These are phyloP conservation scores for Spatulosminthurus flaviceps DNA, from an alignment of 2,888 invertebrate genomes.

Conservation along the genomic window DNA sequence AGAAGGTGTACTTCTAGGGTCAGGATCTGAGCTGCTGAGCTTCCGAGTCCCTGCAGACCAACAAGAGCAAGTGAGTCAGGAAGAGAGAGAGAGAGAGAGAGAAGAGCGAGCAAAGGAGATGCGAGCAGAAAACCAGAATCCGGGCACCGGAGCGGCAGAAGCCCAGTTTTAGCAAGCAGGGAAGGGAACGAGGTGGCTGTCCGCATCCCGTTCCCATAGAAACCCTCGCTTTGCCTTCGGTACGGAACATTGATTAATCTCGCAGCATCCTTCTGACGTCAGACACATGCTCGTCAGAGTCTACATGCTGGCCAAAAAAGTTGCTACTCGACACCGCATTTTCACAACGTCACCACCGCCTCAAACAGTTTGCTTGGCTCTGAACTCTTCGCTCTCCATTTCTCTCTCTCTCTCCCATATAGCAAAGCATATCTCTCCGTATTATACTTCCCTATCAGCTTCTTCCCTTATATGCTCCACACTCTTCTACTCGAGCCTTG, in stretches of 20 bases:
- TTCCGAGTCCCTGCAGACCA: not conserved
- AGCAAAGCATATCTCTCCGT: too few relatives aligned
- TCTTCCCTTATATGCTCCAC: too few relatives aligned
- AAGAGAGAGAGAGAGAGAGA: slow-evolving; percentile 5
- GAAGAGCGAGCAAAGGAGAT: not conserved
- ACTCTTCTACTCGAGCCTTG: too few relatives aligned
- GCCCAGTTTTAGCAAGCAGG: slow-evolving; percentile 2
- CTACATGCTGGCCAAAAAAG: slow-evolving; percentile 23
- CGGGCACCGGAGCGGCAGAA: not conserved
- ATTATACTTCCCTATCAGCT: too few relatives aligned
- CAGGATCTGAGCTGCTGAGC: not conserved
- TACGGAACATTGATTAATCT: slow-evolving; percentile 60
- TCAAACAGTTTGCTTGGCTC: slow-evolving; percentile 18
- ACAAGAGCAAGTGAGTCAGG: slow-evolving; percentile 22
- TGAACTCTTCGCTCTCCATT: slow-evolving; percentile 22
- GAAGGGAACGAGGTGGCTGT: slow-evolving; percentile 30
- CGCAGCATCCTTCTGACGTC: slow-evolving; percentile 58
- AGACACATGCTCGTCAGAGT: slow-evolving; percentile 57
- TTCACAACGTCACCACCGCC: slow-evolving; percentile 38
- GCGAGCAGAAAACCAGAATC: not conserved
- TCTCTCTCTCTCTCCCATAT: too few relatives aligned
- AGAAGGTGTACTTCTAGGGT: not conserved
- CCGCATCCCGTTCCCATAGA: slow-evolving; percentile 50
- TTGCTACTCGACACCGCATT: slow-evolving; percentile 31
- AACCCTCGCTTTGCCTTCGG: slow-evolving; percentile 48